Conservation (phyloP, 2,888 invertebrate species). For the Heliconius aoede region DNA sequence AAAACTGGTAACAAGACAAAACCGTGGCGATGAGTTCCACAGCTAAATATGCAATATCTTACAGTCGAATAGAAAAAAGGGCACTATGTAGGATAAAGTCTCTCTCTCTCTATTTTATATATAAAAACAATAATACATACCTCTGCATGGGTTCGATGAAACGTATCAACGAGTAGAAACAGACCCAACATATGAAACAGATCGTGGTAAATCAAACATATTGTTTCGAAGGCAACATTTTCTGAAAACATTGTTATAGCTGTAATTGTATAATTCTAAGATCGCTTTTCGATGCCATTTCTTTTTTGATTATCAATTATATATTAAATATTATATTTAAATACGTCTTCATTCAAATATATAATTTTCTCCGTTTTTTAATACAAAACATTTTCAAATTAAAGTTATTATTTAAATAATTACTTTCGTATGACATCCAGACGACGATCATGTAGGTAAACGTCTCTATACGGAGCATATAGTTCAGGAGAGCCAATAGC, state of each 20-base stretch:
- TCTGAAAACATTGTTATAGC: not conserved
- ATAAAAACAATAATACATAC: not conserved
- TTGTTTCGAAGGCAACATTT: not conserved
- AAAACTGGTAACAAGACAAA: too few species aligned
- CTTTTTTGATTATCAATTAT: too few species aligned
- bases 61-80: too few species aligned
- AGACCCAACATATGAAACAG: not conserved
- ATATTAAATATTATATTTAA: too few species aligned
- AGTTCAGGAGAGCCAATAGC: not conserved
- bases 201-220: not conserved
- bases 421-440: not conserved
- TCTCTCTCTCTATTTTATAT: too few species aligned
- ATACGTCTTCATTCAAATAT: not conserved
- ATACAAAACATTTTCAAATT: not conserved
- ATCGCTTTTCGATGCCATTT: too few species aligned
- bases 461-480: not conserved
- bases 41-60: too few species aligned
- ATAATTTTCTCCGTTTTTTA: not conserved
- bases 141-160: slow-evolving; percentile 9
- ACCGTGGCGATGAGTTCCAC: too few species aligned
- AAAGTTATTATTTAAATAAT: not conserved
- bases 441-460: not conserved
- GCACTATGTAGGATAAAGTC: too few species aligned
- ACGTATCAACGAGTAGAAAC: not conserved
- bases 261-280: not conserved